A percentile compares a stretch with the other conserved stretches of the same genome.
Conservation (phyloP, 2,888 invertebrate species). For the Epinotia bilunana region DNA sequence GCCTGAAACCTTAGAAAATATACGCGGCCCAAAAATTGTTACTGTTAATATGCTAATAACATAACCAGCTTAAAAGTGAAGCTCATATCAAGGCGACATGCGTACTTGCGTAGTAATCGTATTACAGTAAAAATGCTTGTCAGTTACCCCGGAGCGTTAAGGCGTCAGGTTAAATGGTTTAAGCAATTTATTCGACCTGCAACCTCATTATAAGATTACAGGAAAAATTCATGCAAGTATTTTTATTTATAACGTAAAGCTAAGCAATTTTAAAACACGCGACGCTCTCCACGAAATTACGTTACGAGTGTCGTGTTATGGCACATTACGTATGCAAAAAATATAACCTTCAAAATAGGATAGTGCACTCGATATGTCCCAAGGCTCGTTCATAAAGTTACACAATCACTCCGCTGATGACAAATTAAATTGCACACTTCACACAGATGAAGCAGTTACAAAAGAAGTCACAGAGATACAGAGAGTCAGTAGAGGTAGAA, state of each 20-base stretch:
- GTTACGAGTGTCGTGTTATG: not conserved
- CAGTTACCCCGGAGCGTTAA: slow-evolving; percentile 11
- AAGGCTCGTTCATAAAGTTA: too few species aligned
- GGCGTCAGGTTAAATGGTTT: slow-evolving; percentile 27
- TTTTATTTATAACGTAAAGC: slow-evolving; percentile 25
- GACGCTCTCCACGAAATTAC: slow-evolving; percentile 8
- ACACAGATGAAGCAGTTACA: too few species aligned
- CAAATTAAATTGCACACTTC: too few species aligned
- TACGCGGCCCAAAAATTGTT: not conserved
- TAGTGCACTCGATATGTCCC: too few species aligned
- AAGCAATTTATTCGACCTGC: slow-evolving; percentile 21
- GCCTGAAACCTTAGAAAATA: not conserved
- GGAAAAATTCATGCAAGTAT: slow-evolving; percentile 6
- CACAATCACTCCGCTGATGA: too few species aligned
- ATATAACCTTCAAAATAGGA: too few species aligned
- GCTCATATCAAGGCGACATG: slow-evolving; percentile 32
- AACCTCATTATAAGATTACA: slow-evolving; percentile 25
- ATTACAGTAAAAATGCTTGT: slow-evolving; percentile 39
- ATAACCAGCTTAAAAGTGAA: slow-evolving; percentile 32
- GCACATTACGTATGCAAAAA: not conserved
- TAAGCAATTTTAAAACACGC: slow-evolving; percentile 17
- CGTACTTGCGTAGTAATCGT: slow-evolving; percentile 40
- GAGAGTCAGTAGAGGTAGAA: too few species aligned
- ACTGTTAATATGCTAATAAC: slow-evolving; percentile 22
- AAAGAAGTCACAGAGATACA: too few species aligned